A percentile compares a stretch with the other conserved stretches of the same genome.
Evolutionary conservation across 23 tunicate genomes (phyloP).

Genomic region (Ascidia mentula): DNA sequence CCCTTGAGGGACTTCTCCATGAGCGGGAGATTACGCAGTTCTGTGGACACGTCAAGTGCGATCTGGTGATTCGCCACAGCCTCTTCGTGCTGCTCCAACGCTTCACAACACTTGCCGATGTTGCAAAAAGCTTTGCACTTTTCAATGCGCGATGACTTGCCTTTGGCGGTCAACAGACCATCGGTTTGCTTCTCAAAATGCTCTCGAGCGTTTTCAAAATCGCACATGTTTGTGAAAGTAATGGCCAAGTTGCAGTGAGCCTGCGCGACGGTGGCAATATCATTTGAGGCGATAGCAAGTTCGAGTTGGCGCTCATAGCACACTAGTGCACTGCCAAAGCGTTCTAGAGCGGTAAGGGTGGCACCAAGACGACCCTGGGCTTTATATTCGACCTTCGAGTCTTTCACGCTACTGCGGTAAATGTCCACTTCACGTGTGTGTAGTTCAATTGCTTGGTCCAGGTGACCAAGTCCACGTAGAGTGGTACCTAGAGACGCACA

Average conservation of each 20-base stretch:
- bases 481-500: constrained; percentile 51
- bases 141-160: constrained; percentile 20
- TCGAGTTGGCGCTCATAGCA: constrained; percentile 75
- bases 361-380: constrained; percentile 77
- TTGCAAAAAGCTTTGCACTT: constrained; percentile 41
- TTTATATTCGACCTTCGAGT: constrained; percentile 65
- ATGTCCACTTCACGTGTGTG: constrained; percentile 50
- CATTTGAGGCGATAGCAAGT: constrained; percentile 21
- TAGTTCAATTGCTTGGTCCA: constrained; percentile 30
- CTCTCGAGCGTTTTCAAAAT: constrained; percentile 39
- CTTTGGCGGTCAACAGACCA: neutral
- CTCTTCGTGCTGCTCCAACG: constrained; percentile 32
- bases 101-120: constrained; percentile 62
- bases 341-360: constrained; percentile 55
- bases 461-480: constrained; percentile 27
- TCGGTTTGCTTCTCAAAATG: constrained; percentile 43
- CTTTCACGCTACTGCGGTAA: constrained; percentile 37
- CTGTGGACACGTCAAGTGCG: constrained; percentile 19
- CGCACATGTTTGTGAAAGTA: constrained; percentile 49
- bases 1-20: constrained; percentile 43
- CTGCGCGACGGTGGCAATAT: constrained; percentile 16
- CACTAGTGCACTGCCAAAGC: constrained; percentile 27
- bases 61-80: constrained; percentile 25
- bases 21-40: constrained; percentile 17
- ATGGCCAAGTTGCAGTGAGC: constrained; percentile 76